phyloP scores from a whole-genome alignment of 1,140 invertebrate genomes.

The Macrobrachium nipponense region DNA sequence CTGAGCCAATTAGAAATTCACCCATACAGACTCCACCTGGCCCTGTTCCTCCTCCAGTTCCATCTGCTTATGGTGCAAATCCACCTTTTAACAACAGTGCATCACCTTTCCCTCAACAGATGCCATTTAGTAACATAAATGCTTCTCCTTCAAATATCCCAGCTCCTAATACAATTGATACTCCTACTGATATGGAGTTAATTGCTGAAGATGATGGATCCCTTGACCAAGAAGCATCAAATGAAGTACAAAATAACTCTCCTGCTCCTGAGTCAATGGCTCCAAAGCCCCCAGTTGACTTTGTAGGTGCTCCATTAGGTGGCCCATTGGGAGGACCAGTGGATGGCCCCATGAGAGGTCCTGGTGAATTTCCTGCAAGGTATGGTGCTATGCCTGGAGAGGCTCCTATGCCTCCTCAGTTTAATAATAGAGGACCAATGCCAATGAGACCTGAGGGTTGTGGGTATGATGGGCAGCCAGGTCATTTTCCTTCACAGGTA shows the following conservation, averaged over 20 bases:
- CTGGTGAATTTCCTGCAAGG: conserved; percentile 4
- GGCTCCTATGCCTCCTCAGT: conserved; percentile 14
- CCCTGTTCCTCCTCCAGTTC: conserved; percentile 17
- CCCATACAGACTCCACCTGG: conserved; percentile 45
- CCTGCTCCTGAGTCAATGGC: no score
- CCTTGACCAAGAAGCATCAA: no score
- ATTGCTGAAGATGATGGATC: no score
- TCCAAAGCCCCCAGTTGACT: no score
- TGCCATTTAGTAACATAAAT: no score
- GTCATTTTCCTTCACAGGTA: not conserved
- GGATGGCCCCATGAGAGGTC: conserved; percentile 9
- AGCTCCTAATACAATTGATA: not conserved
- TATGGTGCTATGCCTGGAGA: conserved; percentile 38
- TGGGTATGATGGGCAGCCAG: conserved; percentile 7
- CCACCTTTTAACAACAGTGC: not conserved
- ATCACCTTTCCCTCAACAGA: no score
- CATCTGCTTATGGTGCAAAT: not conserved
- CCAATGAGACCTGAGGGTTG: conserved; percentile 15
- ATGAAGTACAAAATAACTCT: no score
- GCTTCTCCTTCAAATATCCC: not conserved
- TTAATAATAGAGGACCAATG: conserved; percentile 16
- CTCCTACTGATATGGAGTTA: no score
- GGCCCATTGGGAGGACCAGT: not conserved
- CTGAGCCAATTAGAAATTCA: conserved; percentile 39
- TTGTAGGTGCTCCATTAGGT: not conserved